A percentile compares a stretch with the other conserved stretches of the same genome.
phyloP scores from a whole-genome alignment of 2,797 vertebrate genomes.

The Liasis olivaceus region DNA sequence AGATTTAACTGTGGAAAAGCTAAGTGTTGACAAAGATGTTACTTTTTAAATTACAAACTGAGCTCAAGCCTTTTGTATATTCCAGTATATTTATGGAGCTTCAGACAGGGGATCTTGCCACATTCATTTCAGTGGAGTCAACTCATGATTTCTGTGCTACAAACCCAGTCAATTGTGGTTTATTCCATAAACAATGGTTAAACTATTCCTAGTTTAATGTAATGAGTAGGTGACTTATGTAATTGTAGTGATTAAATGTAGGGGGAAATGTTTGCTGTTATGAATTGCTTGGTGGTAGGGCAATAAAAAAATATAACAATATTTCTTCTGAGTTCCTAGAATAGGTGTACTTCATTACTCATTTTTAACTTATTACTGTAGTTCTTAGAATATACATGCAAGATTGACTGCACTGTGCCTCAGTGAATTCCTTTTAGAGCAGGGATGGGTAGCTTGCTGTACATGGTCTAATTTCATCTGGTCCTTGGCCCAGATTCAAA shows the following conservation, averaged over 20 bases:
- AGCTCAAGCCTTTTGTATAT: not conserved
- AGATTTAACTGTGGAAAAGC: not conserved
- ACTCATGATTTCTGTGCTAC: not conserved
- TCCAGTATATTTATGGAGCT: not conserved
- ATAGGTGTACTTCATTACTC: not conserved
- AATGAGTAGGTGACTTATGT: not conserved
- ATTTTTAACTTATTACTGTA: not conserved
- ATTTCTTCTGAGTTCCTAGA: not conserved
- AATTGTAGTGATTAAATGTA: not conserved
- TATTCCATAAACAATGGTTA: not conserved
- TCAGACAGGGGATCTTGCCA: not conserved
- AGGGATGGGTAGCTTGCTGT: not conserved
- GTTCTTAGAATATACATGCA: not conserved
- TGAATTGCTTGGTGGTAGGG: not conserved
- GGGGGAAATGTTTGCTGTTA: not conserved
- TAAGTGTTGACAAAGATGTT: not conserved
- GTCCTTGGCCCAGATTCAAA: not conserved
- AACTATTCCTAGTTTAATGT: not conserved
- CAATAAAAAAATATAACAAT: not conserved
- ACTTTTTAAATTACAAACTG: not conserved
- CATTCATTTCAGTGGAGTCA: not conserved
- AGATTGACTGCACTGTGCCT: not conserved
- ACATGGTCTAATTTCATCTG: not conserved
- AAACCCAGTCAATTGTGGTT: not conserved
- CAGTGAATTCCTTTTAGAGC: not conserved